These are phyloP conservation scores for Torymus texanus DNA, from an alignment of 2,888 invertebrate genomes.

Conservation along the genomic window DNA sequence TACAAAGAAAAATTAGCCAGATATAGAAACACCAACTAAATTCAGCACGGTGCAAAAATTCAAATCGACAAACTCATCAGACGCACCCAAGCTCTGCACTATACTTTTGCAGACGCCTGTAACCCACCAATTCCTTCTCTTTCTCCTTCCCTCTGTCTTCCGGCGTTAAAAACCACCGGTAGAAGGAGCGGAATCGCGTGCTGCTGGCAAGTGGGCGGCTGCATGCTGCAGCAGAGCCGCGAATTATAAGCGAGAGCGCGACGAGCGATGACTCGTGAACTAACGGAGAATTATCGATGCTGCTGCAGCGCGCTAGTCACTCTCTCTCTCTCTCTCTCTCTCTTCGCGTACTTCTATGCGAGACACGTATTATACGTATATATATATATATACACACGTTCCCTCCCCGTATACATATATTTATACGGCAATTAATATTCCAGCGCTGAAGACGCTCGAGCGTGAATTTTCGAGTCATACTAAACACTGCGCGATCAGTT, in stretches of 20 bases:
- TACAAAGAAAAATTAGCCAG: too few species aligned
- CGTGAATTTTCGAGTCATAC: background rate
- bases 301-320: constrained; percentile 7
- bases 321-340: background rate
- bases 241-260: constrained; percentile 38
- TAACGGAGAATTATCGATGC: constrained; percentile 38
- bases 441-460: background rate
- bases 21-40: too few species aligned
- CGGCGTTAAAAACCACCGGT: constrained; percentile 7
- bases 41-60: too few species aligned
- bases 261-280: constrained; percentile 35
- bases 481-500: too few species aligned
- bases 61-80: background rate
- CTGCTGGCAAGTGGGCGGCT: constrained; percentile 21
- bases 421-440: constrained; percentile 48
- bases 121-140: constrained; percentile 3
- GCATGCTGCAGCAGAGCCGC: constrained; percentile 1
- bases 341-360: background rate
- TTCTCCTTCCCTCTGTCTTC: background rate
- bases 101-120: constrained; percentile 1
- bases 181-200: background rate
- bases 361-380: too few species aligned
- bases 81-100: background rate
- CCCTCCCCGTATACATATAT: background rate
- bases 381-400: too few species aligned